Evolutionary conservation across 1,140 invertebrate genomes (phyloP).

Genomic region (Apolygus lucorum): DNA sequence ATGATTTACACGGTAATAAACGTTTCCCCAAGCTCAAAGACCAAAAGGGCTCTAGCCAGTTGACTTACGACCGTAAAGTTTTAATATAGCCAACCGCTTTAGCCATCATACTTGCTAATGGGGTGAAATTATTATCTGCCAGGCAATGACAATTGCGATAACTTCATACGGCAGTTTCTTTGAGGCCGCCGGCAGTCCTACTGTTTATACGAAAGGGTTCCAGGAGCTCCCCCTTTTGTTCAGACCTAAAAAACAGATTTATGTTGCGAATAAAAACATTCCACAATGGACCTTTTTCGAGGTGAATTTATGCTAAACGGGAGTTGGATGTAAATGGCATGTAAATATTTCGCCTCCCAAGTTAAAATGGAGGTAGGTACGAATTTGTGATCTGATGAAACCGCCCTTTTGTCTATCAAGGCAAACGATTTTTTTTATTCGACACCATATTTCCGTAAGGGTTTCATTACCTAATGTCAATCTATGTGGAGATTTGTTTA

Average conservation of each 20-base stretch:
- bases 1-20: constrained; percentile 13
- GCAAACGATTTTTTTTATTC: too few species aligned
- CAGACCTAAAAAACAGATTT: constrained; percentile 6
- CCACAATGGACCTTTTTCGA: not conserved
- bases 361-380: not conserved
- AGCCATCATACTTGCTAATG: constrained; percentile 13
- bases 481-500: too few species aligned
- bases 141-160: constrained; percentile 15
- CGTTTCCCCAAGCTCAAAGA: constrained; percentile 15
- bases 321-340: constrained; percentile 7
- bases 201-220: constrained; percentile 3
- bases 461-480: too few species aligned
- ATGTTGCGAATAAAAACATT: not conserved
- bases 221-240: not conserved
- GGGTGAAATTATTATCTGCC: constrained; percentile 11
- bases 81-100: constrained; percentile 14
- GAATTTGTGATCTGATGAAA: not conserved
- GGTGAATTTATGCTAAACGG: constrained; percentile 6
- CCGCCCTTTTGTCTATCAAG: too few species aligned
- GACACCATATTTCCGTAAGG: too few species aligned
- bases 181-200: not conserved
- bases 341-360: not conserved
- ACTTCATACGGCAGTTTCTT: not conserved
- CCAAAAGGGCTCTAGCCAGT: constrained; percentile 3
- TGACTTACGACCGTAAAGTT: constrained; percentile 15